Percentiles rank a stretch among this genome's conserved stretches.
Conservation (phyloP, 1,140 invertebrate species). For the Drosophila ogumai region DNA sequence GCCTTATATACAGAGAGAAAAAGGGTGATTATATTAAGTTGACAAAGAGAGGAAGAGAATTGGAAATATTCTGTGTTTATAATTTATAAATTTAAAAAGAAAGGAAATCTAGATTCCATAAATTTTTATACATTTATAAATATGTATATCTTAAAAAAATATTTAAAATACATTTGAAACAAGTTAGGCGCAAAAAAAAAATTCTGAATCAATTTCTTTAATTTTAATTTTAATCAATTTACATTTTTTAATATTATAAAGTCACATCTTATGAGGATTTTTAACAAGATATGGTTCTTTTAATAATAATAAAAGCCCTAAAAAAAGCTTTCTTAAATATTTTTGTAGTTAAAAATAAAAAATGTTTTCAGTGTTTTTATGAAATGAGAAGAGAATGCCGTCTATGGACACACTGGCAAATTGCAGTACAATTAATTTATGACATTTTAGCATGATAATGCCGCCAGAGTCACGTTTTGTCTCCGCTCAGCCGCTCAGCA, state of each 20-base stretch:
- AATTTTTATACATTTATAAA: neutral
- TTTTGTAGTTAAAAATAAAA: neutral
- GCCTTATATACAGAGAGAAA: constrained; percentile 2
- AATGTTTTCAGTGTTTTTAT: neutral
- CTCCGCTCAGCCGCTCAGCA: neutral
- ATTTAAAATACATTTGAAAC: neutral
- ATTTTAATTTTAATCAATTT: neutral
- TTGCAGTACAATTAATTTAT: constrained; percentile 81
- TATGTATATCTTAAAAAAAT: fast-evolving
- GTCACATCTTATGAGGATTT: neutral
- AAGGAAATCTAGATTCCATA: neutral
- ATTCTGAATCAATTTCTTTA: neutral
- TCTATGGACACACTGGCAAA: constrained; percentile 33
- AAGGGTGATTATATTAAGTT: too few relatives aligned
- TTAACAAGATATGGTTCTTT: neutral
- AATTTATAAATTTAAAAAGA: neutral
- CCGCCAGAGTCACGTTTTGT: constrained; percentile 55
- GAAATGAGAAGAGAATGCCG: constrained; percentile 15
- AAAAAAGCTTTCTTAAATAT: neutral
- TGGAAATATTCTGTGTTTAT: fast-evolving
- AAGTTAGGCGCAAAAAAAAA: neutral
- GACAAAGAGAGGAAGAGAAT: neutral
- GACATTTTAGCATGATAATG: constrained; percentile 62
- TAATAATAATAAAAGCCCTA: neutral
- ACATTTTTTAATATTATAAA: neutral